Percentiles rank a stretch among this genome's conserved stretches.
Conservation (phyloP, 2,113 vertebrate genomes). For the Arothron firmamentum region DNA sequence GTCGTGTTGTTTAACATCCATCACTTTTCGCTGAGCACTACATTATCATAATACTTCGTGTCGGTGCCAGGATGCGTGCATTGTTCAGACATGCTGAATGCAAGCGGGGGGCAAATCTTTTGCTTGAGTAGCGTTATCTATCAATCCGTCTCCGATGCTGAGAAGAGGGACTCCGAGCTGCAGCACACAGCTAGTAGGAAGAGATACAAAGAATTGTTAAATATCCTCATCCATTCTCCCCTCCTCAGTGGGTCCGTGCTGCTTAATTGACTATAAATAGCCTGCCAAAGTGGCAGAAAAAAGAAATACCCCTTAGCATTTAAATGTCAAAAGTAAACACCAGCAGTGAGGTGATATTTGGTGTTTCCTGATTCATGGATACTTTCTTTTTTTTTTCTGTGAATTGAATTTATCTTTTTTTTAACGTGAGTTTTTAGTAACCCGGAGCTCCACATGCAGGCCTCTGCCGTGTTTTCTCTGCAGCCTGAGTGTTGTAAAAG, state of each 20-base stretch:
- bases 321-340: slow-evolving; percentile 51
- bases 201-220: slow-evolving; percentile 69
- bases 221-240: slow-evolving; percentile 73
- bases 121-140: slow-evolving; percentile 68
- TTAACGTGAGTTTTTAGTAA: not conserved
- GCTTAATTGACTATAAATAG: slow-evolving; percentile 70
- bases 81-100: slow-evolving; percentile 71
- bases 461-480: slow-evolving; percentile 27
- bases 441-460: slow-evolving; percentile 2
- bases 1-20: slow-evolving; percentile 70
- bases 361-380: slow-evolving; percentile 4
- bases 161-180: slow-evolving; percentile 61
- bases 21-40: slow-evolving; percentile 62
- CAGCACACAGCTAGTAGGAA: slow-evolving; percentile 61
- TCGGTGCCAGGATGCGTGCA: slow-evolving; percentile 62
- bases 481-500: slow-evolving; percentile 6
- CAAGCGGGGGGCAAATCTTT: slow-evolving; percentile 71
- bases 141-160: slow-evolving; percentile 69
- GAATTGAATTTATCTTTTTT: slow-evolving; percentile 11
- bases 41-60: slow-evolving; percentile 74
- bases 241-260: slow-evolving; percentile 61
- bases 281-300: slow-evolving; percentile 56
- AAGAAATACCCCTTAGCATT: slow-evolving; percentile 34
- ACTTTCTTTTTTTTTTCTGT: slow-evolving; percentile 8
- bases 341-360: slow-evolving; percentile 46